phyloP scores from a whole-genome alignment of 2,113 vertebrate genomes.

The Oncorhynchus keta region DNA sequence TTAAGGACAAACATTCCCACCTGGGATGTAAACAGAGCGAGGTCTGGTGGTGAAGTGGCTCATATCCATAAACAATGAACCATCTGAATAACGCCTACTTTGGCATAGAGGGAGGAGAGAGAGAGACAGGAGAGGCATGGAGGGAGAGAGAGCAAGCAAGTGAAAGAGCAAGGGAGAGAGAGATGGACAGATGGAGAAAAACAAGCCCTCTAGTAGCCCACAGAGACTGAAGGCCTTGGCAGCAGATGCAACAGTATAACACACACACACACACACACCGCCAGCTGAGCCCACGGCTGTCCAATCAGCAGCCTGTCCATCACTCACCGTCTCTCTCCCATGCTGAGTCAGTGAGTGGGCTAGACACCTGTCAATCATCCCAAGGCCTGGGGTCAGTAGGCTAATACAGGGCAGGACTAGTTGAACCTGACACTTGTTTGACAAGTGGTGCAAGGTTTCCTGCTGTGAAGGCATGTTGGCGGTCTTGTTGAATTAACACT shows the following conservation, averaged over 20 bases:
- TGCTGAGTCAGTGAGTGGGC: conserved; percentile 24
- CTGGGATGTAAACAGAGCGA: neutral
- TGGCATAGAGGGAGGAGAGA: neutral
- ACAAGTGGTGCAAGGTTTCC: neutral
- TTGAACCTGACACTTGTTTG: neutral
- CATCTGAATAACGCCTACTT: neutral
- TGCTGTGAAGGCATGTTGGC: neutral
- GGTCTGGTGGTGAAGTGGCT: conserved; percentile 1
- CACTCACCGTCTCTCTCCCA: conserved; percentile 37
- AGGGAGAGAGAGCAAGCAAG: neutral
- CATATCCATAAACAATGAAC: neutral
- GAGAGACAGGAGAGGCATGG: conserved; percentile 5
- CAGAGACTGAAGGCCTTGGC: too few species aligned
- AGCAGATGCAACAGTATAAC: too few species aligned
- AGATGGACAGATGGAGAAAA: conserved; percentile 2
- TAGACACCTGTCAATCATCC: conserved; percentile 5
- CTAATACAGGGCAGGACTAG: neutral
- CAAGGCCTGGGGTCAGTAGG: neutral
- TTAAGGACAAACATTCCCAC: neutral
- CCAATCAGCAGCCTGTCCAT: conserved; percentile 12
- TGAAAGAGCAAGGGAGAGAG: conserved; percentile 1
- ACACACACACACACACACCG: too few species aligned
- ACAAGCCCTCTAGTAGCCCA: neutral
- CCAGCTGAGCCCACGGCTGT: neutral
- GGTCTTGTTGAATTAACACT: neutral